Percentiles rank a stretch among this genome's conserved stretches.
phyloP scores from a whole-genome alignment of 2,113 vertebrate genomes.

The Otocyon megalotis region DNA sequence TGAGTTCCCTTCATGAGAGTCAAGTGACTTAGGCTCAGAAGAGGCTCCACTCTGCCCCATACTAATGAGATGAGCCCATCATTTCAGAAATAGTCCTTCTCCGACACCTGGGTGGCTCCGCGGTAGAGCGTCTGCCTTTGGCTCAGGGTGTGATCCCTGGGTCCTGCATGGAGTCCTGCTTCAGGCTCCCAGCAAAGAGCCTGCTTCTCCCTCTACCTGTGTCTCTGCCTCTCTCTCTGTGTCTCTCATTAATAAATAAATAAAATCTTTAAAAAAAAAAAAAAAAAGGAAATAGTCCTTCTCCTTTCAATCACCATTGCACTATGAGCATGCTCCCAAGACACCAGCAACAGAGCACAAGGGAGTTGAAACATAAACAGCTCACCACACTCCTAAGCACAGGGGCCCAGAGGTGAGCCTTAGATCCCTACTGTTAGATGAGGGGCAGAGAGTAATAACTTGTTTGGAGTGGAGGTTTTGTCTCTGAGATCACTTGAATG shows the following conservation, averaged over 20 bases:
- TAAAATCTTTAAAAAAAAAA: too few species aligned
- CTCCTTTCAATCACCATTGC: neutral
- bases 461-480: neutral
- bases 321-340: fast-evolving
- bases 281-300: neutral
- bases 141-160: too few species aligned
- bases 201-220: too few species aligned
- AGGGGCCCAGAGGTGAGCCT: neutral
- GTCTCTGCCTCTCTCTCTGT: too few species aligned
- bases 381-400: neutral
- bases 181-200: too few species aligned
- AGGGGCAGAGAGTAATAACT: neutral
- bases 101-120: too few species aligned
- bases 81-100: neutral
- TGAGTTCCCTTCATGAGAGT: neutral
- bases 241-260: too few species aligned
- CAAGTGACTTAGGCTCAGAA: neutral
- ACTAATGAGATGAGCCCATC: neutral
- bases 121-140: too few species aligned
- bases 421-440: neutral
- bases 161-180: too few species aligned
- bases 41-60: neutral
- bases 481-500: neutral
- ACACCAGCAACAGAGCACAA: neutral
- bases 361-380: neutral